phyloP scores from a whole-genome alignment of 2,797 vertebrate genomes.

The Podargus strigoides region DNA sequence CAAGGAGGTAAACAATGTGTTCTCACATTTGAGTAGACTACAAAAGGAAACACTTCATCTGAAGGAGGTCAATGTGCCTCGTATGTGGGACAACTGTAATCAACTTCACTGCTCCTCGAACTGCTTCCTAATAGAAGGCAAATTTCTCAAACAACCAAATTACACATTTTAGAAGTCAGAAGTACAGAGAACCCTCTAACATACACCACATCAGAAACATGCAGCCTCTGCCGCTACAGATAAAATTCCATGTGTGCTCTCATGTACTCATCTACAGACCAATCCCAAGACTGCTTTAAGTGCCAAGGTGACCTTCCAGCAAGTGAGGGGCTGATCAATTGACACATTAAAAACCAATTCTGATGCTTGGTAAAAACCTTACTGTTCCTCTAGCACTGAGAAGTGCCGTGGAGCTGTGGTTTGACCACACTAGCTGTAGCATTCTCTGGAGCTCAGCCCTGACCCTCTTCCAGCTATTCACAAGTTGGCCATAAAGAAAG shows the following conservation, averaged over 20 bases:
- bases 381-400: neutral
- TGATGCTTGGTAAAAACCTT: neutral
- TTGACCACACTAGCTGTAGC: neutral
- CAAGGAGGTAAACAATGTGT: neutral
- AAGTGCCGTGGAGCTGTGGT: too few species aligned
- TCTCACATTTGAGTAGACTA: neutral
- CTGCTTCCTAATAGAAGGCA: neutral
- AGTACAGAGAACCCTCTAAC: neutral
- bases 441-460: neutral
- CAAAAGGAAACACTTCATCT: neutral
- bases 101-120: neutral
- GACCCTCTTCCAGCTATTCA: neutral
- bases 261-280: neutral
- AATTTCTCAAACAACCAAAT: neutral
- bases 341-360: neutral
- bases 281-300: neutral
- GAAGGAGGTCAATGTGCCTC: neutral
- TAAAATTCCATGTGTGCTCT: rapidly evolving
- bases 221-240: neutral
- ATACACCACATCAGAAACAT: neutral
- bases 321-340: neutral
- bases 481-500: neutral
- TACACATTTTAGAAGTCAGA: neutral
- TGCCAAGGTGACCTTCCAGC: neutral
- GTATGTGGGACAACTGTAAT: neutral